phyloP scores from a whole-genome alignment of 2,888 invertebrate species.

The Frankliniella intonsa region DNA sequence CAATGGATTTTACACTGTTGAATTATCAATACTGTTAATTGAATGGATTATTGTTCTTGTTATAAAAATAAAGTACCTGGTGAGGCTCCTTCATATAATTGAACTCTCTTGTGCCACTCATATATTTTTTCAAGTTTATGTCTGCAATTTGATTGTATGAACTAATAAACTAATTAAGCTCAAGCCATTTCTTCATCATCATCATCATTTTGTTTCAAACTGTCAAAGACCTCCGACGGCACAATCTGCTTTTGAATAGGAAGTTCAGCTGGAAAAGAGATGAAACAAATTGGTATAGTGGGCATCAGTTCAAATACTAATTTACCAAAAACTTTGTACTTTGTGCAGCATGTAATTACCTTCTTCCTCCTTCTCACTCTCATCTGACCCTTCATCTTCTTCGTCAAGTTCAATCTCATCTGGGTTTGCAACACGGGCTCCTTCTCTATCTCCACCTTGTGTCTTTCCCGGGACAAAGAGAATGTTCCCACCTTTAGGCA shows the following conservation, averaged over 20 bases:
- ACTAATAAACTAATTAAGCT: no score
- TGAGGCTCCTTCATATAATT: slow-evolving; percentile 92
- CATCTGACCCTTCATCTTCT: slow-evolving; percentile 52
- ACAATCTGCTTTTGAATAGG: slow-evolving; percentile 79
- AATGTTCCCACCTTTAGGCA: no score
- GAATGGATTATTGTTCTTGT: background rate
- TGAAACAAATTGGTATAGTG: slow-evolving; percentile 12
- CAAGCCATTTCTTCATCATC: slow-evolving; percentile 40
- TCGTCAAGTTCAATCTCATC: slow-evolving; percentile 84
- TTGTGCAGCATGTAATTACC: slow-evolving; percentile 47
- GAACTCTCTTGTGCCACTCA: slow-evolving; percentile 90
- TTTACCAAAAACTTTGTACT: background rate
- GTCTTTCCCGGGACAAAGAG: slow-evolving; percentile 85
- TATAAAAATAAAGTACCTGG: slow-evolving; percentile 54
- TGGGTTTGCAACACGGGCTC: slow-evolving; percentile 68
- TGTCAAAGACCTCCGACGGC: slow-evolving; percentile 89
- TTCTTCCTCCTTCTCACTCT: slow-evolving; percentile 50
- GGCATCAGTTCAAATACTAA: slow-evolving; percentile 28
- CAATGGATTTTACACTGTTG: background rate
- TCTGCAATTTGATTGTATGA: background rate
- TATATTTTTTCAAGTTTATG: background rate
- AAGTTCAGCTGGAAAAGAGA: slow-evolving; percentile 49
- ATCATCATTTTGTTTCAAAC: slow-evolving; percentile 52
- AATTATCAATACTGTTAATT: background rate
- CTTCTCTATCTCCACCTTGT: slow-evolving; percentile 52